Evolutionary conservation across 2,797 vertebrate species (phyloP), one percentile per base, ranked within the genome.

Genomic region (Urosaurus nigricauda): DNA sequence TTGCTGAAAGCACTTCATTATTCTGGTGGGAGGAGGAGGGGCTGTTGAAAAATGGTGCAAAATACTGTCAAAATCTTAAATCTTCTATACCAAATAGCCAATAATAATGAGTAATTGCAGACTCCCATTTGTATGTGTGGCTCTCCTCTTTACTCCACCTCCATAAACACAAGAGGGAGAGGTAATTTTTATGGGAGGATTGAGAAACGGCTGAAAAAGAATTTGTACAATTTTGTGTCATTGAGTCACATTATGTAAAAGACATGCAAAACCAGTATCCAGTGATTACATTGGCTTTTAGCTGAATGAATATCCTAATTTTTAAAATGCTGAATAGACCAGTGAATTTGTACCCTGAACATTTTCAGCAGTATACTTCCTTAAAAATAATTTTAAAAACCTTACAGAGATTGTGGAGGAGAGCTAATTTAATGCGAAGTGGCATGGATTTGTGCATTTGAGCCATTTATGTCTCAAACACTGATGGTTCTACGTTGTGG

Each of bases 221-320:
- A 11, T 35, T 70, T 17, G 16, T 84, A 0, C 0, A 0, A 70
- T 92, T 91, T 71, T 26, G 29, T 90, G 86, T 79, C 74, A 87
- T 81, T 21, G 87, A 60, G 24, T 53, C 21, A 40, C 73, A 37
- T 70, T 85, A 4, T 77, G 65, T 85, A 65, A 88, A 86, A 88
- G 40, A 0, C 37, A 90, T 90, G 84, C 87, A 87, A 3, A 84
- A 56, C 7, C 74, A 81, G 77, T 29, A 92, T 77, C 83, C 68
- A 56, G 78, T 37, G 32, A 21, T 89, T 89, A 73, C 1, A 58
- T 68, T 37, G 37, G 77, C 32, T 75, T 84, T 32, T 87, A 87
- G 85, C 3, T 47, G 65, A 87, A 0, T 87, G 77, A 60, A 7
- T 86, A 47, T 63, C 87, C 19, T 87, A 77, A 43, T 29, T 74